These are phyloP conservation scores for Onychomys arenicola DNA, from an alignment of 2,797 vertebrate genomes.

Conservation along the genomic window DNA sequence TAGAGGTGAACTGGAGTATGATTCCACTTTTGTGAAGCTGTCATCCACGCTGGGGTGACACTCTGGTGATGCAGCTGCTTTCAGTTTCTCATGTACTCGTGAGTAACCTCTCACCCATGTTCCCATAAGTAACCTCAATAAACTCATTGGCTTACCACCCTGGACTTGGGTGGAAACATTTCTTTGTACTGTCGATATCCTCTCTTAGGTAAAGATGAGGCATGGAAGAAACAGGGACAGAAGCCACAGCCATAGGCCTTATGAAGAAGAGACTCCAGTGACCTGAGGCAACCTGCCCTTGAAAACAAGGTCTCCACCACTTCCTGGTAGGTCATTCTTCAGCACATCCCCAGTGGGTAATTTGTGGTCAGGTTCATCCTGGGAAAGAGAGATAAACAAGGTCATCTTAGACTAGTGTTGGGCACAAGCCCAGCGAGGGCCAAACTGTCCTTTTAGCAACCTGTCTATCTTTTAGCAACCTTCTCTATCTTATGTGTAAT, in stretches of 20 bases:
- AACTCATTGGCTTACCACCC: neutral
- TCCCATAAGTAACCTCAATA: neutral
- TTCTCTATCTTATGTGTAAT: neutral
- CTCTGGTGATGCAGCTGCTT: neutral
- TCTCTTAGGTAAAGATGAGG: neutral
- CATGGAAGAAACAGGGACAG: neutral
- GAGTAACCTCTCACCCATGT: neutral
- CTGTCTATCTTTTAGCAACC: no score
- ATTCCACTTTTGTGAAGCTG: neutral
- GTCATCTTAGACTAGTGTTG: neutral
- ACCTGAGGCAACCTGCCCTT: neutral
- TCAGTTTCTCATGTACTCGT: neutral
- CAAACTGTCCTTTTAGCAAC: neutral
- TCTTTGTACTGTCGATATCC: neutral
- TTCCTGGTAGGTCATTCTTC: neutral
- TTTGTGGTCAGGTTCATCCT: neutral
- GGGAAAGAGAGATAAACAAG: constrained; percentile 10
- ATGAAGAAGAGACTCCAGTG: neutral
- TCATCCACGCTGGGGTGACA: neutral
- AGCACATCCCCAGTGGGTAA: neutral
- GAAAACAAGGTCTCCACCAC: neutral
- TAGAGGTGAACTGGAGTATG: neutral
- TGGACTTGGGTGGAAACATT: neutral
- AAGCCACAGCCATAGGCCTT: neutral
- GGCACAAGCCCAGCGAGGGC: neutral